Percentiles rank a stretch among this genome's conserved stretches.
phyloP scores from a whole-genome alignment of 1,140 invertebrate species.

The Orchestia grillus region DNA sequence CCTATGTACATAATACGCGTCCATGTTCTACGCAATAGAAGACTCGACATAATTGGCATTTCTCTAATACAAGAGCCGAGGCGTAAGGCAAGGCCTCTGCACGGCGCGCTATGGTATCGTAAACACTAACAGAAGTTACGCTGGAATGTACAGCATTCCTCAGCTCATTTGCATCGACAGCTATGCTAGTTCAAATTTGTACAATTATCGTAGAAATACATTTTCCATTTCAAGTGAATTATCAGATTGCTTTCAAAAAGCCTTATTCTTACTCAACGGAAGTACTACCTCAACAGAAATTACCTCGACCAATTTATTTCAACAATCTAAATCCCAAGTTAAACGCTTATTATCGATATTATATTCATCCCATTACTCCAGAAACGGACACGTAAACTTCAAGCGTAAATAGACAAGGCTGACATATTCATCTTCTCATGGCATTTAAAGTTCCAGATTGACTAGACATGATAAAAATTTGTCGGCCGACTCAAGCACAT shows the following conservation, averaged over 20 bases:
- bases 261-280: no score
- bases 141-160: no score
- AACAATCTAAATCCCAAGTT: not conserved
- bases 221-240: no score
- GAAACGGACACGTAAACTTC: not conserved
- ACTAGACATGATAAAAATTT: not conserved
- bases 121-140: not conserved
- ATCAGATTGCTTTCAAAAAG: no score
- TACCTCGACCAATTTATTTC: not conserved
- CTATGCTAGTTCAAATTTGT: no score
- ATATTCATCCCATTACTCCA: not conserved
- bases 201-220: no score
- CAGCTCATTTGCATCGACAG: no score
- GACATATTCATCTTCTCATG: not conserved
- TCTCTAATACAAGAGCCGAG: not conserved
- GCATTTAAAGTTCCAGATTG: not conserved
- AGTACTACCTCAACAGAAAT: no score
- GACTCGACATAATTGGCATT: not conserved
- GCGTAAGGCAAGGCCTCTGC: not conserved
- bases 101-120: not conserved
- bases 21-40: not conserved
- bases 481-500: not conserved
- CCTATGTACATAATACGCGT: not conserved
- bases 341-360: not conserved
- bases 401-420: not conserved